Conservation (phyloP, 2,888 invertebrate species). For the Ctena decussata region DNA sequence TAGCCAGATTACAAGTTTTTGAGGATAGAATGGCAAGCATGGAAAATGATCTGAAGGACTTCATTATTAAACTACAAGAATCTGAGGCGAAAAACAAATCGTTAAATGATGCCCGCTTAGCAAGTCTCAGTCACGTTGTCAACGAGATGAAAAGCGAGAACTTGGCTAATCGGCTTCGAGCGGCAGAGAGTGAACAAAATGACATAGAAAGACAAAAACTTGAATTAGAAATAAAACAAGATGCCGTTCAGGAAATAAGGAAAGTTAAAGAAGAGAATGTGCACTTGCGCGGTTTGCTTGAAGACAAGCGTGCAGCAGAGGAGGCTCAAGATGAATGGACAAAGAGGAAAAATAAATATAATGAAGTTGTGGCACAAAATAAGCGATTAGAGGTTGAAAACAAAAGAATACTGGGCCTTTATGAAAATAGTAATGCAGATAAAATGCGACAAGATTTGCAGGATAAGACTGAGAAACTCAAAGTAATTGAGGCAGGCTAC, state of each 20-base stretch:
- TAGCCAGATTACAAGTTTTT: conserved; percentile 58
- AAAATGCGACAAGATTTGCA: conserved; percentile 49
- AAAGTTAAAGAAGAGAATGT: conserved; percentile 61
- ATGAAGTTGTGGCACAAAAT: conserved; percentile 63
- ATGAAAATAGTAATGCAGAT: conserved; percentile 46
- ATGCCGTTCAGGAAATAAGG: conserved; percentile 62
- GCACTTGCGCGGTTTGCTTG: conserved; percentile 43
- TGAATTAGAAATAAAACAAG: conserved; percentile 66
- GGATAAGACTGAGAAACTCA: conserved; percentile 54
- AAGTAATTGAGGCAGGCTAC: conserved; percentile 50
- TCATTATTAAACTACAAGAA: conserved; percentile 40
- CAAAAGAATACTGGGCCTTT: conserved; percentile 39
- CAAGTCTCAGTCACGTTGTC: conserved; percentile 54
- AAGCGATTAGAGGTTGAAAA: conserved; percentile 59
- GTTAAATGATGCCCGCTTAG: conserved; percentile 36
- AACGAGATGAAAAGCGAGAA: conserved; percentile 68
- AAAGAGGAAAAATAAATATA: conserved; percentile 57
- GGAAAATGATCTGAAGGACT: conserved; percentile 57
- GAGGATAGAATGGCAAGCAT: conserved; percentile 57
- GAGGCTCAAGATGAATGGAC: conserved; percentile 64
- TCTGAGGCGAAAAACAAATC: conserved; percentile 57
- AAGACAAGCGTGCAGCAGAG: conserved; percentile 60
- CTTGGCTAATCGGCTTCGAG: conserved; percentile 54
- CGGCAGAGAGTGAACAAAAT: conserved; percentile 62
- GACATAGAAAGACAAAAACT: conserved; percentile 60